Evolutionary conservation across 1,140 invertebrate genomes (phyloP), one percentile per base, ranked within the genome.

Genomic region (Aphelenchoides avenae): DNA sequence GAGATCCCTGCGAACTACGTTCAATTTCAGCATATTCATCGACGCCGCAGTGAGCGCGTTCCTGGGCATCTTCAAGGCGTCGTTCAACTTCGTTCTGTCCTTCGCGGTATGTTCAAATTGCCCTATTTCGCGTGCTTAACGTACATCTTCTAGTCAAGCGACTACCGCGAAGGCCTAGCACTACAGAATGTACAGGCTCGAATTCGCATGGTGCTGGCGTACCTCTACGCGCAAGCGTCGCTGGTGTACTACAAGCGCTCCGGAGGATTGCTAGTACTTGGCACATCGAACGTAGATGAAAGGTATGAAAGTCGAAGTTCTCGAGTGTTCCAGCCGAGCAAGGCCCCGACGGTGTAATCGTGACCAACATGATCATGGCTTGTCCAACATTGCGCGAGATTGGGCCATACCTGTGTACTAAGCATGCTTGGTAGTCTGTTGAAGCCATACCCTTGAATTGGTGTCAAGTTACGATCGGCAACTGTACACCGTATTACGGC

Each of bases 271-370:
- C 79, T 99, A 0, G 93, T 99, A 2, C 79, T 99, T 0, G 94
- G 91, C 0, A 90, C 91, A 0, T 87, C 91, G 4, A 99, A 99
- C 81, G 93, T 98, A 0, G 95, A 99, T 78, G 95, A 98, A 81
- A 86, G 80, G 75, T 80, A n/a, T n/a, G n/a, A n/a, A n/a, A n/a
- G n/a, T n/a, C n/a, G n/a, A n/a, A n/a, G n/a, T n/a, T n/a, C n/a
- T n/a, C n/a, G n/a, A n/a, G n/a, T n/a, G n/a, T n/a, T n/a, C n/a
- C n/a, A n/a, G n/a, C n/a, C n/a, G n/a, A n/a, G n/a, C n/a, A n/a
- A n/a, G n/a, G n/a, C n/a, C n/a, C n/a, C n/a, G n/a, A n/a, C n/a
- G n/a, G n/a, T n/a, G n/a, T n/a, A n/a, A n/a, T n/a, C n/a, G n/a
- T n/a, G n/a, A n/a, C n/a, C n/a, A n/a, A n/a, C n/a, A n/a, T n/a